Base-by-base conservation (phyloP, 1,140 invertebrate species). In the Vanessa atalanta region DNA sequence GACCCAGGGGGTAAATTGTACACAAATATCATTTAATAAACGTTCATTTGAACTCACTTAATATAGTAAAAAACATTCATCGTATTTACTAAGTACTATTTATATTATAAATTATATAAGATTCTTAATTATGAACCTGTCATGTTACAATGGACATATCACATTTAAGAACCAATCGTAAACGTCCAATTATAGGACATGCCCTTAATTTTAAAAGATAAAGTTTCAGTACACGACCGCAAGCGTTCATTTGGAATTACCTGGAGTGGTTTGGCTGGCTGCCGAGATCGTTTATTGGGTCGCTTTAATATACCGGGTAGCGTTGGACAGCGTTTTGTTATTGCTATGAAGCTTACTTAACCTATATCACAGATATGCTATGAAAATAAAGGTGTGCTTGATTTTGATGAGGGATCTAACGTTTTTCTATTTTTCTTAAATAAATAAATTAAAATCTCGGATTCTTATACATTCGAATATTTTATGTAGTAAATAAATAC, bases 261-360 rank as follows among this genome's bases (percentile, higher is more conserved):
- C 84, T 79, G 79, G 61, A 79, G 82, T 74, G 81, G 79, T 79
- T 84, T 88, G 85, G 83, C 84, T 47, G 70, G 26, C 57, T 79
- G 82, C 83, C 84, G 80, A 85, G 70, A 47, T 65, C 75, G 65
- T 76, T 16, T 70, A 73, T 72, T 69, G 76, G 65, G 63, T 67
- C 55, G 68, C 72, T 71, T 79, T 79, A 84, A 79, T 79, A 74
- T 70, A 71, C 72, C 48, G 63, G 51, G 64, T 51, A 63, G 55
- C 68, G 48, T 53, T 72, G 64, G 37, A 68, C 69, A 37, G 37
- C 16, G 60, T 73, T 77, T 72, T 73, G 68, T 65, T 74, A 72
- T 74, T 77, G 70, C 69, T 74, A 65, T 64, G 70, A 65, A 63
- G 55, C 68, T 70, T 63, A 70, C 57, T 63, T 23, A 63, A 63